Evolutionary conservation across 2,113 vertebrate species (phyloP), one percentile per base, ranked within the genome.

Genomic region (Eulacestoma nigropectus): DNA sequence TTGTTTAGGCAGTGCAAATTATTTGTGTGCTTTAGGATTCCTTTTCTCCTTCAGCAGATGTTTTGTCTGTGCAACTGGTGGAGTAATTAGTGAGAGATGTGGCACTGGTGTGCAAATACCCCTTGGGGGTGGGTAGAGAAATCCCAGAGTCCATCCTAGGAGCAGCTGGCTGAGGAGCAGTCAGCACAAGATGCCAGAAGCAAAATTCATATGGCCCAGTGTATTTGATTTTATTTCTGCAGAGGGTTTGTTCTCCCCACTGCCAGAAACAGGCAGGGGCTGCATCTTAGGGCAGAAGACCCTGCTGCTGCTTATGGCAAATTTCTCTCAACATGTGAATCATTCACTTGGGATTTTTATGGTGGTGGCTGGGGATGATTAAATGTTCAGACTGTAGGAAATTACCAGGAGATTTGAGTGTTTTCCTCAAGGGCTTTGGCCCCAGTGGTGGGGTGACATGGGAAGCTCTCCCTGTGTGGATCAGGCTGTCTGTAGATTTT

Each of bases 361-460:
- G 30, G 92, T 64, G 50, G 72, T n/a, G 49, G 70, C 88, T 94
- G 93, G 89, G 79, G 93, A 96, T 97, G 98, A 97, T 97, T 98
- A 97, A 98, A 95, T 82, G 92, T 98, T 97, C 97, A 95, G 93
- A 97, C 97, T 97, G 95, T 35, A 95, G 96, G 91, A 90, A 95
- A 97, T 97, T 90, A 70, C 96, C 96, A 87, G 82, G 97, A 97
- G 97, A 96, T 97, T 96, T 94, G 97, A 97, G 89, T 92, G 62
- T 94, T 97, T 97, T 97, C 95, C 97, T 81, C 70, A 7, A 62
- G 39, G 88, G 52, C 69, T 90, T 68, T 63, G 85, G 56, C 56
- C 55, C 22, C 52, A 22, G 64, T 32, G 37, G 1, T 30, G 65
- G 74, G n/a, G 30, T 78, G 74, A 35, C 35, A 17, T 85, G 88